Base-by-base conservation (phyloP, 2,797 vertebrate genomes). In the Lophotriccus pileatus region DNA sequence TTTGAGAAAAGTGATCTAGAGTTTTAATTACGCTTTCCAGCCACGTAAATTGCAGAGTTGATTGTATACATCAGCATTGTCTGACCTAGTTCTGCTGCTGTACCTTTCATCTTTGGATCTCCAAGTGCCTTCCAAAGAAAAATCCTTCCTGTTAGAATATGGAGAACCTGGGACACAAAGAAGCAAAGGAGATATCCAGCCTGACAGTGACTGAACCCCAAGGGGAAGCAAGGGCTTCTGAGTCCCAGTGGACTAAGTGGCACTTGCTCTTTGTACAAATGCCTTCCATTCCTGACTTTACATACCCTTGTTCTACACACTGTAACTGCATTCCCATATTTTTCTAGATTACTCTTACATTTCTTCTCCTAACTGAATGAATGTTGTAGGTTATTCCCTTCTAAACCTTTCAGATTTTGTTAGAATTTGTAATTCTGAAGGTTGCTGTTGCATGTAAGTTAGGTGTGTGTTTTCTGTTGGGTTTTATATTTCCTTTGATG, bases 51-150 rank as follows among this genome's bases (percentile, higher is more conserved):
- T 95, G 80, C 74, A 49, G 74, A 93, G 83, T 76, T 94, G 86
- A 92, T 94, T 90, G 89, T 64, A 56, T 63, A 72, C 62, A 69
- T 92, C 83, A 89, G 72, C 37, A 3, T 27, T 74, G 84, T 95
- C 94, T 96, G 94, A 96, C 94, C 94, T 96, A 91, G 58, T 96
- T 96, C 84, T 94, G 76, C 73, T 81, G 50, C 90, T 1, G 0
- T 82, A 77, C 62, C 89, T 94, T 96, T 97, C 87, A 90, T 96
- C 87, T 94, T 1, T 72, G 67, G 62, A 73, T 91, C 77, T 94
- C 63, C 28, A 47, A 82, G 70, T 67, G 66, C 59, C 60, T 67
- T 73, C 60, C 73, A 93, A 90, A 84, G 80, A 92, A 76, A 81
- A 74, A 59, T 62, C 63, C 24, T 81, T 76, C 16, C 1, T 76